Conservation (phyloP, 2,797 vertebrate species). For the Myiothlypis coronata region DNA sequence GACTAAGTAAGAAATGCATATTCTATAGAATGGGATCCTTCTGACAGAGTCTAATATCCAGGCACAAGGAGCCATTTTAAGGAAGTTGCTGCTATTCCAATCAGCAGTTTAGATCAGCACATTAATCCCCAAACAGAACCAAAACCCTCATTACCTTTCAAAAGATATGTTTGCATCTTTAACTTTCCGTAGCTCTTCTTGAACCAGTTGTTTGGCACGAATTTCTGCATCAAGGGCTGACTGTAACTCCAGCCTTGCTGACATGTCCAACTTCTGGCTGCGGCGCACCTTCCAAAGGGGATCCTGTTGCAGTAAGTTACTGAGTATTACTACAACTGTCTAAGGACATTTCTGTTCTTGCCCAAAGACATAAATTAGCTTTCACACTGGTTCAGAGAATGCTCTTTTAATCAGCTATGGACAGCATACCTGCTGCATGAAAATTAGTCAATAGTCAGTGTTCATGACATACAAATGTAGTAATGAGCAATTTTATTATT, state of each 20-base stretch:
- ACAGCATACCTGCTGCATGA: not conserved
- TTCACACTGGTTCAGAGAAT: not conserved
- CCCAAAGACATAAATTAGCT: not conserved
- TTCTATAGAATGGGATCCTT: not conserved
- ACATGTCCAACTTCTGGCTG: constrained; percentile 98
- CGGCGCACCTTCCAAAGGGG: constrained; percentile 96
- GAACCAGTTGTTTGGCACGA: constrained; percentile 91
- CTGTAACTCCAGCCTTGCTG: constrained; percentile 90
- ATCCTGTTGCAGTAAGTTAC: constrained; percentile 77
- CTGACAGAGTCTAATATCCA: not conserved
- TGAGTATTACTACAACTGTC: not conserved
- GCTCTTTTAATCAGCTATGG: not conserved
- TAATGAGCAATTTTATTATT: not conserved
- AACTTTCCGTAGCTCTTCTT: constrained; percentile 89
- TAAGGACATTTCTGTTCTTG: not conserved
- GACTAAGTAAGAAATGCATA: not conserved
- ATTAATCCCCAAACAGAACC: not conserved
- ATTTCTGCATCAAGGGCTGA: constrained; percentile 95
- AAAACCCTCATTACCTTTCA: constrained; percentile 82
- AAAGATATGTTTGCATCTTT: constrained; percentile 87
- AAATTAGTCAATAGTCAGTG: not conserved
- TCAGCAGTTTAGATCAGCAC: not conserved
- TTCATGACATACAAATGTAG: not conserved
- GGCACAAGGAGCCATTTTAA: not conserved
- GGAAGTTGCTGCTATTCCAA: not conserved